Evolutionary conservation across 1,140 invertebrate genomes (phyloP).

Genomic region (Lasioglossum baleicum): DNA sequence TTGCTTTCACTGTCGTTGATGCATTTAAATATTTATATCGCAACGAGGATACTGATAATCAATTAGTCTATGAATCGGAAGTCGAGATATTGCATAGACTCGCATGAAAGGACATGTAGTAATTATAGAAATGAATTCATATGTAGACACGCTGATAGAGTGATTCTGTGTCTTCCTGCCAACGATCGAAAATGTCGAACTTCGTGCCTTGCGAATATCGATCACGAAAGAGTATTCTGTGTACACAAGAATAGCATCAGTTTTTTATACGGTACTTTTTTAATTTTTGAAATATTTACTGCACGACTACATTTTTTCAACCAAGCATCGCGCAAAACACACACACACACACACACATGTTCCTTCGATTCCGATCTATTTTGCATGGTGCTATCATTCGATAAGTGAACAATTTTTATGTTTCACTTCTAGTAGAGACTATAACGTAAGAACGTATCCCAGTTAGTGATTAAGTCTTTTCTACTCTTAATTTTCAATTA

Average conservation of each 20-base stretch:
- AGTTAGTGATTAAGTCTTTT: slow-evolving; percentile 13
- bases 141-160: slow-evolving; percentile 5
- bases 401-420: slow-evolving; percentile 3
- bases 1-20: slow-evolving; percentile 24
- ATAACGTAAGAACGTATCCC: slow-evolving; percentile 11
- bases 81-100: slow-evolving; percentile 4
- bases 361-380: slow-evolving; percentile 17
- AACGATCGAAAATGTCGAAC: slow-evolving; percentile 20
- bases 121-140: neutral
- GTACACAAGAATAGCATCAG: slow-evolving; percentile 1
- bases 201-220: slow-evolving; percentile 42
- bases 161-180: slow-evolving; percentile 40
- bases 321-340: neutral
- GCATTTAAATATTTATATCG: slow-evolving; percentile 25
- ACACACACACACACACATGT: slow-evolving; percentile 11
- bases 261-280: slow-evolving; percentile 29
- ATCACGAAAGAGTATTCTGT: slow-evolving; percentile 15
- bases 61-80: neutral
- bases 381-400: slow-evolving; percentile 22
- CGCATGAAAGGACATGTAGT: neutral
- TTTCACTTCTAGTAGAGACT: neutral
- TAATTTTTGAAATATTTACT: slow-evolving; percentile 35
- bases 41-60: neutral
- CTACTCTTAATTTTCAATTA: slow-evolving; percentile 17
- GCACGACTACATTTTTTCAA: neutral